These are phyloP conservation scores for Acrossocheilus fasciatus DNA, from an alignment of 2,797 vertebrate genomes.

Conservation along the genomic window DNA sequence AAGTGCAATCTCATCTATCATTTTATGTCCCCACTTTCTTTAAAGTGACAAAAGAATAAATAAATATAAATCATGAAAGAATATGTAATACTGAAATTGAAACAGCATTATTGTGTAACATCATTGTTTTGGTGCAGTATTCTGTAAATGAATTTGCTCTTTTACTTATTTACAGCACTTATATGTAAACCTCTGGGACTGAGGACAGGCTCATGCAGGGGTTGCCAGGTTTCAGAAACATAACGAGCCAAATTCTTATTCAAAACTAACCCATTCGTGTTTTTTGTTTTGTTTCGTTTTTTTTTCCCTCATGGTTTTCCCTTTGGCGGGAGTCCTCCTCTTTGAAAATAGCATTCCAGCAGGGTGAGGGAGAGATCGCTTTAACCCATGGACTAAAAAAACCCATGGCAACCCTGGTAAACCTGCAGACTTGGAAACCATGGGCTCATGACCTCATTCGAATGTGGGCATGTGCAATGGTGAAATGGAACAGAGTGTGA, in stretches of 20 bases:
- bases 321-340: too few species aligned
- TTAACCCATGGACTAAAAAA: too few species aligned
- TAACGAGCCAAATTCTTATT: too few species aligned
- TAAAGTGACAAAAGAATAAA: slow-evolving; percentile 6
- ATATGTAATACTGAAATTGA: not conserved
- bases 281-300: too few species aligned
- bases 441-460: slow-evolving; percentile 51
- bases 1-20: too few species aligned
- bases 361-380: too few species aligned
- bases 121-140: not conserved
- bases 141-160: slow-evolving; percentile 45
- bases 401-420: too few species aligned
- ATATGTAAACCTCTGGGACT: slow-evolving; percentile 69
- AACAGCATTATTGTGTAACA: not conserved
- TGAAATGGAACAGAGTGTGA: slow-evolving; percentile 21
- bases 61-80: slow-evolving; percentile 19
- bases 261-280: too few species aligned
- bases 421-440: too few species aligned
- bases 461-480: not conserved
- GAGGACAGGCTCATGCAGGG: slow-evolving; percentile 66
- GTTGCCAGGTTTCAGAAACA: too few species aligned
- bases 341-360: too few species aligned
- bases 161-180: slow-evolving; percentile 70
- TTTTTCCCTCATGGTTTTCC: too few species aligned
- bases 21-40: not conserved